Base-by-base conservation (phyloP, 1,140 invertebrate genomes). In the Trichonephila clavipes region DNA sequence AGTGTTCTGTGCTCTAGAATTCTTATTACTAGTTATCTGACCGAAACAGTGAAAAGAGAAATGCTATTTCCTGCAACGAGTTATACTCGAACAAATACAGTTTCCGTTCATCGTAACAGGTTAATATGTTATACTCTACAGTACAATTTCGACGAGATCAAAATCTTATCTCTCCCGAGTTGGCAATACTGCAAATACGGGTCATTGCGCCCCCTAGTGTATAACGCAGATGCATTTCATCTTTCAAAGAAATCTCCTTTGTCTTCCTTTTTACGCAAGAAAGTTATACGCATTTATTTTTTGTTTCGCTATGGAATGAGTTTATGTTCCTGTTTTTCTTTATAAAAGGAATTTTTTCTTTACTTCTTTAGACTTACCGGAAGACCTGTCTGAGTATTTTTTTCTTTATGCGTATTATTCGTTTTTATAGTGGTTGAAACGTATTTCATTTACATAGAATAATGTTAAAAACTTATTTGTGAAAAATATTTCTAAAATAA, bases 191-290 rank as follows among this genome's bases (percentile, higher is more conserved):
- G 90, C 59, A 85, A 85, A 92, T 85, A 85, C 90, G 90, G 77
- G 77, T 92, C 90, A 92, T 59, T 83, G 90, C 81, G 77, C 81
- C 81, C 90, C 81, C 90, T 85, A 92, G 90, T 85, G 90, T 92
- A 92, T 64, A 92, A 44, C 90, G 51, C 81, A 85, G 90, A 92
- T 92, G 81, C 90, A 92, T 92, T 92, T 92, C 90, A 85, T 92
- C 90, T 92, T 92, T 92, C 90, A 92, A 92, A 92, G 90, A 85
- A 92, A 92, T 92, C 90, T 61, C 51, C 59, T 92, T 92, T 92
- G 44, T 85, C 81, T 85, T 61, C 24, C 51, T 85, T 59, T 88
- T 88, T 88, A 51, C 40, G 59, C 28, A 21, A 51, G 40, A 88
- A 69, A 88, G 34, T 88, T 88, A 72, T 24, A 69, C 61, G 34